Base-by-base conservation (phyloP, 1,140 invertebrate genomes). In the Hylaeus anthracinus region DNA sequence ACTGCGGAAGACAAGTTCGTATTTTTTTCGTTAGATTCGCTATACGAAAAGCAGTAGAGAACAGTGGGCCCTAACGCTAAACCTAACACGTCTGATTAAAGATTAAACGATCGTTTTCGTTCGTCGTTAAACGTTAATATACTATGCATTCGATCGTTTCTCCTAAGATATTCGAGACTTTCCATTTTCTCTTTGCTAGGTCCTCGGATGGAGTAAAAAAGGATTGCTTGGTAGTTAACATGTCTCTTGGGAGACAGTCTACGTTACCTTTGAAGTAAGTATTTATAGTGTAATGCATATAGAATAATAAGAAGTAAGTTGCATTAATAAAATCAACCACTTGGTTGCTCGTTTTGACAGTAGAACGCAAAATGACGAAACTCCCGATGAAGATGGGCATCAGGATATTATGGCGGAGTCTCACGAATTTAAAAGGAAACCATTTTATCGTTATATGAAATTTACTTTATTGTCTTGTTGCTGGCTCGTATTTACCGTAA, bases 401-500 rank as follows among this genome's bases (percentile, higher is more conserved):
- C 65, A 72, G 0, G 83, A 87, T 56, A 60, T 71, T 14, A 41
- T 72, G 1, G 63, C 74, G 12, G 72, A 74, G 0, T 12, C 45
- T 12, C 76, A 82, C 1, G 80, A 86, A 61, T 41, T 26, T 55
- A 90, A 85, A 58, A 81, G 83, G 58, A 87, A 61, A 15, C 76
- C 86, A 0, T 51, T 90, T 72, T 90, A 84, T 66, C 88, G 90
- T 5, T 91, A 91, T 8, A 65, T 48, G 0, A 92, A 92, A 79
- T 79, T 92, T 51, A 73, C 87, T 66, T 53, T 86, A 56, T 84
- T 92, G 3, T 74, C 71, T 53, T 85, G 71, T 45, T 91, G 87
- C 60, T 92, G 91, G 91, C n/a, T 89, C n/a, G 51, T 89, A 71
- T 90, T 92, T 74, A 90, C 89, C 6, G 91, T 91, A 82, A 89